Evolutionary conservation across 1,140 invertebrate genomes (phyloP).

Genomic region (Ceratina calcarata): DNA sequence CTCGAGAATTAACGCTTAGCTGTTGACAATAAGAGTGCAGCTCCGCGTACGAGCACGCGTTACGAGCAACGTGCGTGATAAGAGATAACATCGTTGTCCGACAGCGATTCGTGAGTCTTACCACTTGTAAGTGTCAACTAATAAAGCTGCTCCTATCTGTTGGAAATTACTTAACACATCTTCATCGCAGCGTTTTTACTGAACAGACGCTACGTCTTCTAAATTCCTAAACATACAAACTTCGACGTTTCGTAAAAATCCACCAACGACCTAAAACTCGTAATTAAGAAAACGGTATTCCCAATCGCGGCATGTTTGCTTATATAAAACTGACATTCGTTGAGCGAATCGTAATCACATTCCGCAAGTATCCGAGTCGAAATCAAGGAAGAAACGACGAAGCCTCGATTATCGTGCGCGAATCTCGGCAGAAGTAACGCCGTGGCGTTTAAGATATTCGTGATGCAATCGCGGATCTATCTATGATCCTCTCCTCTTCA

Average conservation of each 20-base stretch:
- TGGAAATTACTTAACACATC: background rate
- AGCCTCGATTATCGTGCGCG: slow-evolving; percentile 22
- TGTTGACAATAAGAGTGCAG: slow-evolving; percentile 31
- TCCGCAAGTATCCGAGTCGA: slow-evolving; percentile 5
- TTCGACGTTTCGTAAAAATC: too few relatives aligned
- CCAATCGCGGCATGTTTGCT: background rate
- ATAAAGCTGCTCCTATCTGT: slow-evolving; percentile 42
- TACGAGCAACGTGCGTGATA: slow-evolving; percentile 33
- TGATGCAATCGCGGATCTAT: slow-evolving; percentile 61
- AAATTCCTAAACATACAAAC: too few relatives aligned
- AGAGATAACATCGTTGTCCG: slow-evolving; percentile 44
- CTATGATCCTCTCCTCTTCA: slow-evolving; percentile 46
- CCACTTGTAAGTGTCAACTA: slow-evolving; percentile 35
- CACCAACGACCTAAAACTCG: too few relatives aligned
- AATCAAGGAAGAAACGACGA: slow-evolving; percentile 16
- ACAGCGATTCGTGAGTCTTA: slow-evolving; percentile 31
- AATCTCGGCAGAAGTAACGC: slow-evolving; percentile 42
- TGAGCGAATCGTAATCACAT: slow-evolving; percentile 28
- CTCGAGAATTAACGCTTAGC: slow-evolving; percentile 31
- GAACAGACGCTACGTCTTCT: background rate
- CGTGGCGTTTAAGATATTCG: slow-evolving; percentile 18
- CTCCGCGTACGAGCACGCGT: background rate
- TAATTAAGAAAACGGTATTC: slow-evolving; percentile 7
- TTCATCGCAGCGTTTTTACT: too few relatives aligned
- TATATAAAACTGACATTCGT: background rate